Conservation (phyloP, 2,888 invertebrate species). For the Rhopalosiphum nymphaeae region DNA sequence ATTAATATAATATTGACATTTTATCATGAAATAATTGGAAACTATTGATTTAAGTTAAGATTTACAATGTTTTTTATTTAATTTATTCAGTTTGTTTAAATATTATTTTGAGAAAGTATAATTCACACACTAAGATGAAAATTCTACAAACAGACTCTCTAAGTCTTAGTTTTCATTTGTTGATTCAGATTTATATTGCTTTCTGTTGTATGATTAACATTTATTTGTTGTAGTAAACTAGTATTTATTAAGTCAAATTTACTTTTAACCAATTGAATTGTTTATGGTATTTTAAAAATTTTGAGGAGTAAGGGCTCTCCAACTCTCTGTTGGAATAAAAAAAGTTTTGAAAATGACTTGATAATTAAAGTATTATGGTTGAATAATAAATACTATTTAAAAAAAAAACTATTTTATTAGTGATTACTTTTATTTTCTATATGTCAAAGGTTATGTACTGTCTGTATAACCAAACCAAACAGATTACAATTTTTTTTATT, state of each 20-base stretch:
- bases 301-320: background rate
- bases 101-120: background rate
- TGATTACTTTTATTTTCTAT: background rate
- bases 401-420: background rate
- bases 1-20: background rate
- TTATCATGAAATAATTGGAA: constrained; percentile 8
- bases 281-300: background rate
- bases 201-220: background rate
- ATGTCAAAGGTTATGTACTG: background rate
- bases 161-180: background rate
- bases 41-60: background rate
- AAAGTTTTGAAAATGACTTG: background rate
- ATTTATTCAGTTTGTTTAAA: background rate
- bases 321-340: background rate
- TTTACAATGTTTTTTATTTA: constrained; percentile 9
- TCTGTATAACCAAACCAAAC: background rate
- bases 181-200: background rate
- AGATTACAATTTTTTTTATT: background rate
- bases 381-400: background rate
- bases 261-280: background rate
- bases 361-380: background rate
- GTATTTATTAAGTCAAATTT: background rate
- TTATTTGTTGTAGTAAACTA: background rate
- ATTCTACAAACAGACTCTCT: background rate
- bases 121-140: background rate